phyloP scores from a whole-genome alignment of 2,888 invertebrate species.

The Caenorhabditis imperialis region DNA sequence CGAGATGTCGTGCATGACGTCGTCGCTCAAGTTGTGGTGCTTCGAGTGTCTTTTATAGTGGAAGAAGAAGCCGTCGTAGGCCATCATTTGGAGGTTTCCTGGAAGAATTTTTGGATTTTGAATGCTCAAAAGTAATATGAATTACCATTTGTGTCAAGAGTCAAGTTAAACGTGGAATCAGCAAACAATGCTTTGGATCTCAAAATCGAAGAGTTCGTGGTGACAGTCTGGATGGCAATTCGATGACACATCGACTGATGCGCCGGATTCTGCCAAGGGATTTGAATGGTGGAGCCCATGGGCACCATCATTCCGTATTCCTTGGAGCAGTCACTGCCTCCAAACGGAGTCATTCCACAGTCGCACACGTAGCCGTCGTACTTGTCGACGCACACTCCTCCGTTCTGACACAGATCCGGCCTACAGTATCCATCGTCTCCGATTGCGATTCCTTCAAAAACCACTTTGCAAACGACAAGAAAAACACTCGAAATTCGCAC shows the following conservation, averaged over 20 bases:
- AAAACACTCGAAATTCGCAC: background rate
- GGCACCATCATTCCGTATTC: constrained; percentile 77
- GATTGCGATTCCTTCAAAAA: constrained; percentile 42
- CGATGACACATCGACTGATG: constrained; percentile 75
- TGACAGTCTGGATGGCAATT: constrained; percentile 67
- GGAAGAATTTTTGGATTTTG: constrained; percentile 9
- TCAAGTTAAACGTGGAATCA: constrained; percentile 74
- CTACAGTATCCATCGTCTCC: constrained; percentile 72
- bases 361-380: constrained; percentile 76
- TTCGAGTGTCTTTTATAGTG: constrained; percentile 64
- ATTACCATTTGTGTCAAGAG: constrained; percentile 64
- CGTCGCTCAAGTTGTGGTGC: constrained; percentile 64
- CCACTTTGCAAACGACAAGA: background rate
- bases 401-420: constrained; percentile 69
- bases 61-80: constrained; percentile 75
- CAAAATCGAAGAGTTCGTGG: constrained; percentile 66
- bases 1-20: constrained; percentile 73
- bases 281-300: constrained; percentile 70
- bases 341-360: constrained; percentile 75
- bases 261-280: constrained; percentile 77
- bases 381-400: constrained; percentile 72
- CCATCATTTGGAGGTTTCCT: constrained; percentile 68
- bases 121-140: background rate
- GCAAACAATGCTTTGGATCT: constrained; percentile 72
- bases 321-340: constrained; percentile 73